Evolutionary conservation across 2,888 invertebrate genomes (phyloP), one percentile per base, ranked within the genome.

Genomic region (Protula sp.): DNA sequence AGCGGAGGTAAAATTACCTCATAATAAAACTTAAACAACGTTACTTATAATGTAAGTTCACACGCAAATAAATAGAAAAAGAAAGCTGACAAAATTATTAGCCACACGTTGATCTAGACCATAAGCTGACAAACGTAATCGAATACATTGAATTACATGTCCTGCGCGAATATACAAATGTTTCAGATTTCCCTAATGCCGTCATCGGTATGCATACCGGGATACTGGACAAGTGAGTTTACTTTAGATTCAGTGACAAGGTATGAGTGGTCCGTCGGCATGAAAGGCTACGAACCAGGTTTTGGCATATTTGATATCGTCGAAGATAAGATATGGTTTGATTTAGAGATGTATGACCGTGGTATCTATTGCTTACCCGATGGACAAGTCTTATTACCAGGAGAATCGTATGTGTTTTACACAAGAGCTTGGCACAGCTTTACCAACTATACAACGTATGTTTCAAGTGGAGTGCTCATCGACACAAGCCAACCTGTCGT

Each of bases 191-290:
- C 38, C 19, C 19, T 38, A 38, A 14, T 19, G 19, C 38, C 38
- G 19, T 50, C 50, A 50, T 22, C 50, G 4, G 5, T 26, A 19
- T 50, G 50, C 24, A 5, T 50, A 26, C 5, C 19, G 24, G 50
- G 14, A 5, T 50, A n/a, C 24, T 50, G 50, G 50, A 4, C 14
- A 22, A 22, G 24, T 24, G 5, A n/a, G 14, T 22, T n/a, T 26
- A 5, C 9, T 5, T 19, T 4, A 19, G 5, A 22, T 50, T 26
- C 50, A 50, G 24, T 50, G 24, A 22, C 5, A n/a, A 50, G 50
- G 24, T 50, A 50, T 50, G 50, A 50, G 50, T 50, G 50, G 50
- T n/a, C 50, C 5, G 50, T 50, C 24, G 24, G 50, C 24, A 26
- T 9, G 5, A 19, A 19, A 19, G 50, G 24, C 24, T 5, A 9